A percentile compares a stretch with the other conserved stretches of the same genome.
phyloP scores from a whole-genome alignment of 2,888 invertebrate species.

The Ophion slaviceki region DNA sequence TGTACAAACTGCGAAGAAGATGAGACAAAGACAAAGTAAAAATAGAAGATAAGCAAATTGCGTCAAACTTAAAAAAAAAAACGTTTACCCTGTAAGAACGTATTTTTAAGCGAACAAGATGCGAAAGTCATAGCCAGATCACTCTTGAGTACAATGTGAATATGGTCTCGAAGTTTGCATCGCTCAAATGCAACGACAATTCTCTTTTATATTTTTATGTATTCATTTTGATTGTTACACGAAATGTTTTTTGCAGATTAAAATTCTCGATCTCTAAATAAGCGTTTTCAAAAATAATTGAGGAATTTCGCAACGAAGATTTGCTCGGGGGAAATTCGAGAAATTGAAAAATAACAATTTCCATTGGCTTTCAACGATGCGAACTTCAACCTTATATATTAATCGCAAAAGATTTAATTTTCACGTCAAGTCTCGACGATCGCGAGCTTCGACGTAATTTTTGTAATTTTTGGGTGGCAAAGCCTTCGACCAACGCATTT shows the following conservation, averaged over 20 bases:
- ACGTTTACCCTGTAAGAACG: conserved; percentile 41
- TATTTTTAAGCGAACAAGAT: conserved; percentile 12
- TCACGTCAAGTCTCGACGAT: neutral
- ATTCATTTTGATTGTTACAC: no score
- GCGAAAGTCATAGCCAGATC: neutral
- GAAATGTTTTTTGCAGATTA: no score
- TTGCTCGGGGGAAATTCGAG: no score
- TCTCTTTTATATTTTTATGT: no score
- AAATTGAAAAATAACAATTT: no score
- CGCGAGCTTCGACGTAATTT: neutral
- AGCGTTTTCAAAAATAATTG: no score
- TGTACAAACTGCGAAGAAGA: conserved; percentile 35
- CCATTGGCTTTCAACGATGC: no score
- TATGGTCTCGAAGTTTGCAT: no score
- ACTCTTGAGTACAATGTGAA: neutral
- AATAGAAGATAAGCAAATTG: neutral
- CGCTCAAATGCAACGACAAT: no score
- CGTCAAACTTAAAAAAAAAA: conserved; percentile 13
- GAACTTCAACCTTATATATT: neutral
- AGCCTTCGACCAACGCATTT: neutral
- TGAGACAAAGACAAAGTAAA: conserved; percentile 26
- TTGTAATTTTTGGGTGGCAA: neutral
- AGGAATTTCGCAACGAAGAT: no score
- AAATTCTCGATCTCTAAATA: no score
- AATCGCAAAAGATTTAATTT: neutral